A percentile compares a stretch with the other conserved stretches of the same genome.
phyloP scores from a whole-genome alignment of 2,888 invertebrate species.

The Acholoe squamosa region DNA sequence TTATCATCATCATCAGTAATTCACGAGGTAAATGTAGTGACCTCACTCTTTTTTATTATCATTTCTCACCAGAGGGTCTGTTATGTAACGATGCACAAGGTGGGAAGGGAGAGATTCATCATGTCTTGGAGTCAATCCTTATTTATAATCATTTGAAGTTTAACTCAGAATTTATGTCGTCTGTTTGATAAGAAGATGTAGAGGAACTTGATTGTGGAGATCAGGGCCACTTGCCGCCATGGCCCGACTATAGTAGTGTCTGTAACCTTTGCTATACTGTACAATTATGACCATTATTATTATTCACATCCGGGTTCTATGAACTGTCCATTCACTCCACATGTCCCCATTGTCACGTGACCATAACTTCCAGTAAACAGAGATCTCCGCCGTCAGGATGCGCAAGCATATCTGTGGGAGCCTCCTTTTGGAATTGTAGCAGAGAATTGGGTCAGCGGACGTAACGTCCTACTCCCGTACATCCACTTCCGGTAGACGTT shows the following conservation, averaged over 20 bases:
- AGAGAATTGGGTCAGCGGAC: neutral
- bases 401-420: neutral
- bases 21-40: too few relatives aligned
- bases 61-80: neutral
- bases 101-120: neutral
- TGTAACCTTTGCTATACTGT: neutral
- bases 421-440: neutral
- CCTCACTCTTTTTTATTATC: too few relatives aligned
- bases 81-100: neutral
- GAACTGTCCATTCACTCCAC: neutral
- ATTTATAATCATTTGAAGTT: neutral
- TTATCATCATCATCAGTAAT: too few relatives aligned
- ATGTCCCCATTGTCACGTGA: neutral
- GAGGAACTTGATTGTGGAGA: neutral
- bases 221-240: neutral
- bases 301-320: neutral
- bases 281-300: neutral
- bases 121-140: neutral
- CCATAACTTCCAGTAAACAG: neutral
- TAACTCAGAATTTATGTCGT: neutral
- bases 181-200: neutral
- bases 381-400: constrained; percentile 5
- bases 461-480: neutral
- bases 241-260: neutral
- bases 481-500: neutral